Conservation (phyloP, 92 coral and sea anemone species). For the Heteractis magnifica region DNA sequence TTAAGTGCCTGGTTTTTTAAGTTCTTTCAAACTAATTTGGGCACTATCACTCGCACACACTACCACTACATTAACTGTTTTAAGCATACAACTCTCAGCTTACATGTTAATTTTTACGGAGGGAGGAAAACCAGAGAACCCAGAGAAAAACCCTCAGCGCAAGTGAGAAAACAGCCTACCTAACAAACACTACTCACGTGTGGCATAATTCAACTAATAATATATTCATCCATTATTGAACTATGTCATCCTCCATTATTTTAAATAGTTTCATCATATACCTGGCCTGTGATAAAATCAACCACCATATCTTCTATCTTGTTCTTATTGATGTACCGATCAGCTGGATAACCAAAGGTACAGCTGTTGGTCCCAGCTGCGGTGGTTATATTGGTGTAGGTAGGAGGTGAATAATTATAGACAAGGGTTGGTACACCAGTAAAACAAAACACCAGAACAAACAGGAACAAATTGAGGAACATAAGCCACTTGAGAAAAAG, state of each 20-base stretch:
- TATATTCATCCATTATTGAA: no score
- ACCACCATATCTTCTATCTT: slow-evolving; percentile 43
- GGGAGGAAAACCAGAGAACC: no score
- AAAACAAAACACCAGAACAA: slow-evolving; percentile 78
- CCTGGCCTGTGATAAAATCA: slow-evolving; percentile 93
- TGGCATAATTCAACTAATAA: neutral
- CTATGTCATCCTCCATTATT: neutral
- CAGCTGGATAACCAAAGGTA: slow-evolving; percentile 27
- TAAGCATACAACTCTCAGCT: no score
- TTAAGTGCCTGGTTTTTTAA: no score
- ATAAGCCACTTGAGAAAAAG: slow-evolving; percentile 94
- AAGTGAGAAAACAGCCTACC: no score
- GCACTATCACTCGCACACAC: no score
- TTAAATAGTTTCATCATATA: slow-evolving; percentile 15
- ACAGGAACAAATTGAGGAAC: slow-evolving; percentile 81
- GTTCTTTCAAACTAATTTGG: no score
- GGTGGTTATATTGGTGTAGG: neutral
- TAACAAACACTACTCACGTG: no score
- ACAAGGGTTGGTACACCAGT: slow-evolving; percentile 76
- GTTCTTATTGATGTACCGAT: slow-evolving; percentile 32
- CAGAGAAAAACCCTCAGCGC: no score
- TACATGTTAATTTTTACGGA: no score
- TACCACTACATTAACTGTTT: no score
- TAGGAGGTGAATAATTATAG: slow-evolving; percentile 16
- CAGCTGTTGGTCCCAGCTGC: slow-evolving; percentile 43